Conservation (phyloP, 2,888 invertebrate species). For the Pheosia gnoma region DNA sequence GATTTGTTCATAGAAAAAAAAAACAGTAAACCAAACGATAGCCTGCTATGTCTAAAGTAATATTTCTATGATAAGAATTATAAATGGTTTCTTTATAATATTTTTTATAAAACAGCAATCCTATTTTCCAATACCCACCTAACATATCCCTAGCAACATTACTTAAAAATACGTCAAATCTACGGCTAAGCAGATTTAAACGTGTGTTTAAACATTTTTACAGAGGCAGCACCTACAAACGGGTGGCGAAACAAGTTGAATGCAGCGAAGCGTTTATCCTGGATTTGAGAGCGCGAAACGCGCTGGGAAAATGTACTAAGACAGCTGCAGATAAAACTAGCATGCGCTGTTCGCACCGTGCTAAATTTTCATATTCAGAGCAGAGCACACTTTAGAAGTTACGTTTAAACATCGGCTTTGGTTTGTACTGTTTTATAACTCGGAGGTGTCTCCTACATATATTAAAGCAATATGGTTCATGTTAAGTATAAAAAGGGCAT, state of each 20-base stretch:
- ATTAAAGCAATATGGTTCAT: too few relatives aligned
- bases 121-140: too few relatives aligned
- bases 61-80: too few relatives aligned
- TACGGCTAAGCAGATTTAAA: background rate
- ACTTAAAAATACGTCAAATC: background rate
- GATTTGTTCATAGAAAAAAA: too few relatives aligned
- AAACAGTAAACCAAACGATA: too few relatives aligned
- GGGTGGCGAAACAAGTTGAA: slow-evolving; percentile 44
- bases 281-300: slow-evolving; percentile 42
- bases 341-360: slow-evolving; percentile 15
- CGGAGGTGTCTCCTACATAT: background rate
- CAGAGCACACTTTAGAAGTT: background rate
- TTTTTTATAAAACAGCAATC: too few relatives aligned
- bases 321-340: slow-evolving; percentile 22
- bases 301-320: slow-evolving; percentile 31
- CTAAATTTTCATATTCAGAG: background rate
- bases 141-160: too few relatives aligned
- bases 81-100: too few relatives aligned
- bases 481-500: too few relatives aligned
- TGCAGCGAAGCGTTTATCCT: slow-evolving; percentile 49
- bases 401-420: background rate
- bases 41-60: too few relatives aligned
- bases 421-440: background rate
- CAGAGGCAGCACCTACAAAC: slow-evolving; percentile 37
- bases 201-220: slow-evolving; percentile 23